These are phyloP conservation scores for Sternotherus odoratus DNA, from an alignment of 2,797 vertebrate genomes.

Conservation along the genomic window DNA sequence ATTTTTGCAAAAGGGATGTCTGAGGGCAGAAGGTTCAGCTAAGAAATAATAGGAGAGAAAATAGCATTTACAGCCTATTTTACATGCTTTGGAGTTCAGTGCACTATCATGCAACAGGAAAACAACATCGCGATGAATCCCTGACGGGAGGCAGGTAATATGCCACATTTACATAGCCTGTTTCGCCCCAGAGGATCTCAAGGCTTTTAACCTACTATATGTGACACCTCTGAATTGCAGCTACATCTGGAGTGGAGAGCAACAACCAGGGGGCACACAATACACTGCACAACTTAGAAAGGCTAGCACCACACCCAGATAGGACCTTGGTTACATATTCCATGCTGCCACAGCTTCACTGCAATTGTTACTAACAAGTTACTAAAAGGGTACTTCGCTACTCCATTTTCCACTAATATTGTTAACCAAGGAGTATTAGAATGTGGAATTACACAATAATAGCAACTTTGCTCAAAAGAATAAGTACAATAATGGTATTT, in stretches of 20 bases:
- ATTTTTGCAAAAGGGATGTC: too few species aligned
- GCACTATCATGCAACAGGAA: background rate
- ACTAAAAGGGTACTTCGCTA: background rate
- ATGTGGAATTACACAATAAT: background rate
- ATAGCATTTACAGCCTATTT: rapidly evolving
- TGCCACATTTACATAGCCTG: background rate
- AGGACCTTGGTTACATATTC: background rate
- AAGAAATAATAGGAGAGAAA: background rate
- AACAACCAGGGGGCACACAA: background rate
- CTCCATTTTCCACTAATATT: background rate
- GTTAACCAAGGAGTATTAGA: background rate
- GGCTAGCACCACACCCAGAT: background rate
- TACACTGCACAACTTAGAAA: background rate
- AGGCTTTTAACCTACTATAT: background rate
- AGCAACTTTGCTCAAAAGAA: background rate
- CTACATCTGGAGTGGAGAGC: background rate
- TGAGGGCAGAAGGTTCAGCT: background rate
- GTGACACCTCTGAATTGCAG: background rate
- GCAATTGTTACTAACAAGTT: background rate
- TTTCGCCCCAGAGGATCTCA: background rate
- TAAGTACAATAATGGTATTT: background rate
- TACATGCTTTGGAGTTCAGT: rapidly evolving
- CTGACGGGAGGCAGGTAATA: rapidly evolving
- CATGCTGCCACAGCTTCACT: background rate
- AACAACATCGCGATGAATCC: background rate